These are phyloP conservation scores for Mimas tiliae DNA, from an alignment of 2,888 invertebrate species.

Conservation along the genomic window DNA sequence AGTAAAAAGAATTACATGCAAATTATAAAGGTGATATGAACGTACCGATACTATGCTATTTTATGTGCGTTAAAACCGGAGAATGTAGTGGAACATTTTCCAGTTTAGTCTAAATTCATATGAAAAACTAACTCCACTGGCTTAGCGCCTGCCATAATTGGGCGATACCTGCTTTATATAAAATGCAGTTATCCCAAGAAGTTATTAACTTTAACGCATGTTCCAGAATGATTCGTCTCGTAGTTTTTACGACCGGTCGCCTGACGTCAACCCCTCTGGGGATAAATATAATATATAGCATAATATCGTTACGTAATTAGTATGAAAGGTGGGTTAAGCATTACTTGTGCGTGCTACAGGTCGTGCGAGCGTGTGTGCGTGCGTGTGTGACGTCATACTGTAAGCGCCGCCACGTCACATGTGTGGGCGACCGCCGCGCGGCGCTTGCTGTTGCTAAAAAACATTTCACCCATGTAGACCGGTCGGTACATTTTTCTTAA, in stretches of 20 bases:
- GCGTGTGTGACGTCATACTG: constrained; percentile 28
- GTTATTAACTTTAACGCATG: not conserved
- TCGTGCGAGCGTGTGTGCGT: constrained; percentile 41
- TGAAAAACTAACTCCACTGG: no score
- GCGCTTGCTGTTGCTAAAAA: constrained; percentile 68
- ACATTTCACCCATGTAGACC: constrained; percentile 31
- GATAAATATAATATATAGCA: not conserved
- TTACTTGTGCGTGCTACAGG: constrained; percentile 53
- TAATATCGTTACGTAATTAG: constrained; percentile 17
- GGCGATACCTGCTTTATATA: no score
- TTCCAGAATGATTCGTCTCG: no score
- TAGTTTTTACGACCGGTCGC: no score
- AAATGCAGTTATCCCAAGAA: no score
- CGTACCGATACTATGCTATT: not conserved
- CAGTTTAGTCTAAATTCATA: no score
- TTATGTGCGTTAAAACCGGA: not conserved
- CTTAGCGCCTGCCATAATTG: no score
- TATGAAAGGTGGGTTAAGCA: constrained; percentile 28
- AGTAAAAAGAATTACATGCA: constrained; percentile 33
- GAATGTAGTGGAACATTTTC: no score
- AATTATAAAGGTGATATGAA: constrained; percentile 28
- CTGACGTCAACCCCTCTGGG: no score
- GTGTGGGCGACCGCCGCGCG: constrained; percentile 64
- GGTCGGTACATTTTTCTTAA: not conserved
- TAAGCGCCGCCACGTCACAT: constrained; percentile 49